Evolutionary conservation across 37 sponge, comb jelly and placozoan genomes (phyloP), one percentile per base, ranked within the genome.

Genomic region (Hormiphora californensis): DNA sequence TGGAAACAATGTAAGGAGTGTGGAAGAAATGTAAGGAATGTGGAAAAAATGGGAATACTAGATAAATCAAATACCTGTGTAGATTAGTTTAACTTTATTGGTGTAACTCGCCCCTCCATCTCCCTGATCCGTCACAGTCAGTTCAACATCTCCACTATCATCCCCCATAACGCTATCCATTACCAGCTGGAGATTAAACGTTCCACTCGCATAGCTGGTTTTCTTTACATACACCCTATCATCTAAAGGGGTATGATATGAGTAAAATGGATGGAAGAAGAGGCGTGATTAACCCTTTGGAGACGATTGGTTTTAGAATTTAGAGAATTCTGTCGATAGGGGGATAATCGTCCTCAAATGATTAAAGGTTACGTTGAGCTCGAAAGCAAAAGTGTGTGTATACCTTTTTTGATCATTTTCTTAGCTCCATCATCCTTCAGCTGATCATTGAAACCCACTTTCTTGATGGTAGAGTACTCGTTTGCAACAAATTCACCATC

Each of bases 211-310:
- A 15, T 57, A 57, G 61, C 30, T 28, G 3, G 61, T 57, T 12
- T 57, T 57, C 61, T 57, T 57, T 4, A 57, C 61, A 12, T 57
- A 30, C n/a, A 57, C 61, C n/a, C 61, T 57, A 30, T 57, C 61
- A 57, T 57, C 61, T 57, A 30, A 30, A 57, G 27, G n/a, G n/a
- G n/a, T n/a, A n/a, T n/a, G n/a, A n/a, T n/a, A n/a, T n/a, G n/a
- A n/a, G n/a, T n/a, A n/a, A n/a, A n/a, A n/a, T n/a, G n/a, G n/a
- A n/a, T n/a, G n/a, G n/a, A n/a, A n/a, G n/a, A n/a, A n/a, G n/a
- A n/a, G n/a, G n/a, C n/a, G n/a, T n/a, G n/a, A n/a, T n/a, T n/a
- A n/a, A n/a, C n/a, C n/a, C n/a, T n/a, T n/a, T n/a, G n/a, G n/a
- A n/a, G n/a, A n/a, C n/a, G n/a, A n/a, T n/a, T n/a, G n/a, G n/a